Evolutionary conservation across 2,888 invertebrate species (phyloP).

Genomic region (Hirudinaria manillensis): DNA sequence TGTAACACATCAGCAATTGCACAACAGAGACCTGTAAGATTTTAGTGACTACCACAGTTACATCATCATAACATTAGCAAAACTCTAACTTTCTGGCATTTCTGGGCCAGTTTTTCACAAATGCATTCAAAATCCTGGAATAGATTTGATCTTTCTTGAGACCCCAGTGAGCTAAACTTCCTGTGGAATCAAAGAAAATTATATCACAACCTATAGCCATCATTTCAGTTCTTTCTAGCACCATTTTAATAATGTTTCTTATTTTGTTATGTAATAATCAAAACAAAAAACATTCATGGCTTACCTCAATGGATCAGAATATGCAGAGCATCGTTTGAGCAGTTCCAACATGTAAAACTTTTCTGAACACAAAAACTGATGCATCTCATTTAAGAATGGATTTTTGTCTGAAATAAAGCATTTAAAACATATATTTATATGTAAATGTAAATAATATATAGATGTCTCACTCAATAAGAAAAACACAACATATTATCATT

Average conservation of each 20-base stretch:
- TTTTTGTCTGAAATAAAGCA: background rate
- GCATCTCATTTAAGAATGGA: background rate
- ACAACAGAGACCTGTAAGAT: too few species aligned
- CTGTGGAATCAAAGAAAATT: background rate
- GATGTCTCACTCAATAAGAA: background rate
- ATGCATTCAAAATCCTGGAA: background rate
- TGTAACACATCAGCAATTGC: too few species aligned
- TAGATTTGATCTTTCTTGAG: background rate
- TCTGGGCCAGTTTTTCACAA: background rate
- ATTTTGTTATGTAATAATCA: background rate
- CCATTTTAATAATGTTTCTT: too few species aligned
- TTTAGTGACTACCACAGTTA: too few species aligned
- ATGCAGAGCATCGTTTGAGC: background rate
- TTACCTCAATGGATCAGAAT: background rate
- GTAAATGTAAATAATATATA: background rate
- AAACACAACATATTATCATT: background rate
- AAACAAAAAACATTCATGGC: background rate
- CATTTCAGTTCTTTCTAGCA: background rate
- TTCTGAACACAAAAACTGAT: constrained; percentile 1
- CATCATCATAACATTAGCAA: background rate
- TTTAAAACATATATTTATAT: background rate
- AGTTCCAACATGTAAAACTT: background rate
- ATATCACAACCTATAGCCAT: background rate
- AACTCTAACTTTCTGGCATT: background rate
- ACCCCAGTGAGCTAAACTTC: background rate